These are phyloP conservation scores for Dromiciops gliroides DNA, from an alignment of 2,113 vertebrate genomes.

Conservation along the genomic window DNA sequence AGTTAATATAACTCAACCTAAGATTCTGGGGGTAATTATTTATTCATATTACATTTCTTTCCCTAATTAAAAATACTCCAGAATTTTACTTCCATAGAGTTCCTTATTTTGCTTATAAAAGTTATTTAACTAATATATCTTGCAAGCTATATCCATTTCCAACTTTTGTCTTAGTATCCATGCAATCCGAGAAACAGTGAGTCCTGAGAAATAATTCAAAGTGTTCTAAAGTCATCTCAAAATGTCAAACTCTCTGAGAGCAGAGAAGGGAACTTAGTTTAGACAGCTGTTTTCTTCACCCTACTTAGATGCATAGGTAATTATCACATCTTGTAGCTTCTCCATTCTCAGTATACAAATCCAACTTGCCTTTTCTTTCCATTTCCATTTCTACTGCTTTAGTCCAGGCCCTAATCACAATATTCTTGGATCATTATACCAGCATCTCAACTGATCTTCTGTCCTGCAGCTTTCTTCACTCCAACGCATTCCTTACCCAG, in stretches of 20 bases:
- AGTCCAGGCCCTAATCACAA: not conserved
- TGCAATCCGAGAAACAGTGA: too few relatives aligned
- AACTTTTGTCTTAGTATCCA: not conserved
- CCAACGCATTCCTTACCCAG: not conserved
- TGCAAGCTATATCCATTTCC: not conserved
- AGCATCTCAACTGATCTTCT: not conserved
- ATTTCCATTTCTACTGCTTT: not conserved
- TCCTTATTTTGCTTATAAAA: not conserved
- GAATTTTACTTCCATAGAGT: not conserved
- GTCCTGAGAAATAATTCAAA: not conserved
- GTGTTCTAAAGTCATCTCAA: not conserved
- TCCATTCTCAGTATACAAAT: not conserved
- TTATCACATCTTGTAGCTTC: not conserved
- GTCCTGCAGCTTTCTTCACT: not conserved
- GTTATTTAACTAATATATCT: not conserved
- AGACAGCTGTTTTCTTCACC: not conserved
- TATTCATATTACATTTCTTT: not conserved
- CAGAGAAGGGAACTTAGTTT: not conserved
- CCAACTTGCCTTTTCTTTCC: not conserved
- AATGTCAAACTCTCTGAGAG: not conserved
- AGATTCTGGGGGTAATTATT: not conserved
- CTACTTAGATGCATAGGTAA: not conserved
- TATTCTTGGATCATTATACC: not conserved
- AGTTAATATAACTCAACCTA: not conserved
- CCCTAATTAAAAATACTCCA: not conserved